Evolutionary conservation across 2,888 invertebrate species (phyloP), one percentile per base, ranked within the genome.

Genomic region (Mycalesis mineus): DNA sequence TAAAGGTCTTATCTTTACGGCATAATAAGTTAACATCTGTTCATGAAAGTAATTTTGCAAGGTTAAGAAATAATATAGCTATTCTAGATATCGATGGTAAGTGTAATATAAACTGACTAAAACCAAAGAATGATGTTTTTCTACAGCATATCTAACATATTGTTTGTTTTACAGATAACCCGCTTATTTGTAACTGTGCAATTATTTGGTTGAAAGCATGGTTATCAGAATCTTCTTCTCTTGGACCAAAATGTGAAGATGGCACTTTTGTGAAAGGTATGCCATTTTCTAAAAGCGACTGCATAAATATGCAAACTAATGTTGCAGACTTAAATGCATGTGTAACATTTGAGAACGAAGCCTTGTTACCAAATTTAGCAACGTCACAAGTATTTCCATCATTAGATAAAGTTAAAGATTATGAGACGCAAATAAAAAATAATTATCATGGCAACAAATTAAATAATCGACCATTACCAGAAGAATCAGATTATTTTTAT

Each of bases 191-290:
- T 75, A 93, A 95, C 49, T 97, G 97, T 73, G 93, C 93, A 63
- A 91, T 96, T 78, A 90, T 95, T 54, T 97, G 97, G 97, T 82
- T 97, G 1, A 92, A 95, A 68, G 94, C 93, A 2, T 96, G 96
- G 96, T 81, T 96, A 28, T 92, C 93, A 62, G 95, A 96, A 77
- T 92, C 94, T 0, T 92, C 93, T 22, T 90, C 93, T 2, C 91
- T 93, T 7, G 96, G 96, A 2, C 96, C 96, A 5, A 92, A 92
- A 72, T 96, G 96, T 75, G 91, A 92, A 28, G 95, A 96, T 71
- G 96, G 96, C 0, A 93, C 93, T 14, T 89, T 94, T 11, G 90
- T 96, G n/a, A 92, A 94, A 66, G 93, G 94, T 64, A 91, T 94
- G 72, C 91, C 94, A 45, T 91, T 95, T 61, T 93, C 94, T 9